These are phyloP conservation scores for Labroides dimidiatus DNA, from an alignment of 2,797 vertebrate genomes.

Conservation along the genomic window DNA sequence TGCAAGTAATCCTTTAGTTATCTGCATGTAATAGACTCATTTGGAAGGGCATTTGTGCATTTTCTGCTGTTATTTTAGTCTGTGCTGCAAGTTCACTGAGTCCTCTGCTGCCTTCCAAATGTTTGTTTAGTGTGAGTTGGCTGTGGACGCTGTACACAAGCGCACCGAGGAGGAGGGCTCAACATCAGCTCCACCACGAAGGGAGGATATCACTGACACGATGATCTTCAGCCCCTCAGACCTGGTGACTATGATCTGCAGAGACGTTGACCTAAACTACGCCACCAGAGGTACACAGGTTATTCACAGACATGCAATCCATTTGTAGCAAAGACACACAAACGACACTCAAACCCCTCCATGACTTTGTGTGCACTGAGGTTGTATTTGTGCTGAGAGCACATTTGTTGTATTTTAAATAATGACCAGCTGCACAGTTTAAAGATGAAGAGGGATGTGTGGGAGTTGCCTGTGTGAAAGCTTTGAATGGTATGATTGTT, in stretches of 20 bases:
- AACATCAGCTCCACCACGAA: slow-evolving; percentile 78
- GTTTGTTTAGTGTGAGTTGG: slow-evolving; percentile 88
- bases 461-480: background rate
- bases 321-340: background rate
- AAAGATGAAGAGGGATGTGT: background rate
- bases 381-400: background rate
- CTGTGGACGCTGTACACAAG: slow-evolving; percentile 93
- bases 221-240: slow-evolving; percentile 94
- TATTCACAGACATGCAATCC: background rate
- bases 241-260: slow-evolving; percentile 91
- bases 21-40: background rate
- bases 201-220: slow-evolving; percentile 94
- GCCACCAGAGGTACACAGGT: slow-evolving; percentile 89
- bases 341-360: too few species aligned
- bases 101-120: slow-evolving; percentile 3
- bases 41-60: background rate
- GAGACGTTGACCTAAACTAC: slow-evolving; percentile 92
- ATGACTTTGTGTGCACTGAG: background rate
- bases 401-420: background rate
- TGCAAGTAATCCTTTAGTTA: slow-evolving; percentile 8
- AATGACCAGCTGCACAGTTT: background rate
- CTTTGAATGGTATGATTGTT: background rate
- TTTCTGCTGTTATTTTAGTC: slow-evolving; percentile 5
- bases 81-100: background rate
- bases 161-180: slow-evolving; percentile 71